Conservation (phyloP, 2,113 vertebrate genomes). For the Rissa tridactyla region DNA sequence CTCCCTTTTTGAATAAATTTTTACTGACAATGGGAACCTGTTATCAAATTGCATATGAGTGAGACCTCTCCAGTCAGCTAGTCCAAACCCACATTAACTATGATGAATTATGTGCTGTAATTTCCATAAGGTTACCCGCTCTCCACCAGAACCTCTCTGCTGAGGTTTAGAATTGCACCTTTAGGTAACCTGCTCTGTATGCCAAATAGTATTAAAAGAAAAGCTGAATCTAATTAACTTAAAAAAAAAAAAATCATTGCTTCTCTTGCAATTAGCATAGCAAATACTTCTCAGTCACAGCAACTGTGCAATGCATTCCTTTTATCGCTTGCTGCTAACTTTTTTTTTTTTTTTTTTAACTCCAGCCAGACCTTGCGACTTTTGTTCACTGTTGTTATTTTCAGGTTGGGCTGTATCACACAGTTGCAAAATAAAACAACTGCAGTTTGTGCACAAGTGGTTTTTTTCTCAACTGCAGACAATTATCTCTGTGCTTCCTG, state of each 20-base stretch:
- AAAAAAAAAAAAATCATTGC: neutral
- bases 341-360: neutral
- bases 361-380: neutral
- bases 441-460: neutral
- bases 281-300: neutral
- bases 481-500: neutral
- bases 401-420: neutral
- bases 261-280: neutral
- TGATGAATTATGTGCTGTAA: neutral
- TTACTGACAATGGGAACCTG: conserved; percentile 2
- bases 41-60: neutral
- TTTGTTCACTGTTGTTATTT: neutral
- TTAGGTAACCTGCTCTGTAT: neutral
- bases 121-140: conserved; percentile 21
- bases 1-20: neutral
- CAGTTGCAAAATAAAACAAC: neutral
- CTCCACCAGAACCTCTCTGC: neutral
- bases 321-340: neutral
- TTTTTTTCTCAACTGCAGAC: neutral
- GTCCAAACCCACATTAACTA: neutral
- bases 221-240: conserved; percentile 45
- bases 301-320: neutral
- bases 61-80: conserved; percentile 18
- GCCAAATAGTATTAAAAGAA: neutral
- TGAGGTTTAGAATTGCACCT: neutral